Evolutionary conservation across 30 jellyfish, hydroid and myxozoan genomes (phyloP).

Genomic region (Chrysaora quinquecirrha): DNA sequence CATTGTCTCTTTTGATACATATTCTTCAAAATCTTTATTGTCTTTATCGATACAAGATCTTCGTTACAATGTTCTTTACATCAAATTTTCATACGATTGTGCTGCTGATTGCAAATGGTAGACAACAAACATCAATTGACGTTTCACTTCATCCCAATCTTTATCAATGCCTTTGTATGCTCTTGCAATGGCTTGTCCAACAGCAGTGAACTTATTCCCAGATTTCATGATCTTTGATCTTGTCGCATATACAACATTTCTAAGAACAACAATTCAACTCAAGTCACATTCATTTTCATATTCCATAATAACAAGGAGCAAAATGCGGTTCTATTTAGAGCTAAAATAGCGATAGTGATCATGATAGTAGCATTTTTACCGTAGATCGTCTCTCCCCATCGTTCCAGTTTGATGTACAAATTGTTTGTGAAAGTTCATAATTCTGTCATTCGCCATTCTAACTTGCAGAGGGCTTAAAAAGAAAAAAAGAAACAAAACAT

Average conservation of each 20-base stretch:
- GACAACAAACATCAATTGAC: constrained; percentile 58
- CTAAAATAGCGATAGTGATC: too few species aligned
- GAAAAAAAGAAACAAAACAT: too few species aligned
- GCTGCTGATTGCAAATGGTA: constrained; percentile 64
- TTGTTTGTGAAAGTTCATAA: constrained; percentile 45
- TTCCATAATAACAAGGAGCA: too few species aligned
- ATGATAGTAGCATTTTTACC: too few species aligned
- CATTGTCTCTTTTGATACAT: too few species aligned
- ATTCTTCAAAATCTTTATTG: too few species aligned
- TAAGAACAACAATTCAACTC: too few species aligned
- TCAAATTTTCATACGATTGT: constrained; percentile 19
- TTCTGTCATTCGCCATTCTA: constrained; percentile 61
- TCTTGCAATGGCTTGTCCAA: constrained; percentile 76
- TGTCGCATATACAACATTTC: constrained; percentile 85
- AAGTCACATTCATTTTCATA: too few species aligned
- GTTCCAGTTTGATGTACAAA: constrained; percentile 67
- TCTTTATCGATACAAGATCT: too few species aligned
- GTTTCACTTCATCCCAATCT: constrained; percentile 87
- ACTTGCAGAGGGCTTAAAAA: constrained; percentile 50
- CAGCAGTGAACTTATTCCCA: constrained; percentile 78
- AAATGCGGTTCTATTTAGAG: too few species aligned
- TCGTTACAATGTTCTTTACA: too few species aligned
- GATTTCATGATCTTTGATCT: constrained; percentile 27
- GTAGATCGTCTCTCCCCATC: constrained; percentile 66
- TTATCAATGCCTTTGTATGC: constrained; percentile 48